Evolutionary conservation across 1,140 invertebrate genomes (phyloP), one percentile per base, ranked within the genome.

Genomic region (Euura saliciscinereae): DNA sequence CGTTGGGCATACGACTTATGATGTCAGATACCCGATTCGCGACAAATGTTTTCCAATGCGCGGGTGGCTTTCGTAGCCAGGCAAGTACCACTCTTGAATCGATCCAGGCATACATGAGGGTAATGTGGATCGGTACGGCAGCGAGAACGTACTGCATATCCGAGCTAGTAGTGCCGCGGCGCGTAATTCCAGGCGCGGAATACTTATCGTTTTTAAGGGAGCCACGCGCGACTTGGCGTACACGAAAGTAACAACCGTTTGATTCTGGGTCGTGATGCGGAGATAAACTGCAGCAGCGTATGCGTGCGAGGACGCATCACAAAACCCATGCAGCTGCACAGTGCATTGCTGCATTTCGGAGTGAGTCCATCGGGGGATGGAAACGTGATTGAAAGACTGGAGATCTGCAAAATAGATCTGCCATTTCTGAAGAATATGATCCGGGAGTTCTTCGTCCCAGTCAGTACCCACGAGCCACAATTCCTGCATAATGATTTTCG

Each of bases 1-100:
- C 44, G 8, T 68, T 44, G 4, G 64, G n/a, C 11, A 73, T 74
- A 5, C 74, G 4, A 65, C 77, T 70, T 71, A 82, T 80, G 66
- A 86, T 85, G 69, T 82, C 46, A 44, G 71, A 65, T 2, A 86
- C 79, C 59, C 82, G 70, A 74, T 88, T 85, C 4, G 76, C 76
- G 7, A 85, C 77, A 70, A 82, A 84, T 8, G 74, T 74, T 71
- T 82, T 78, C 71, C 74, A 78, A 4, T 65, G 68, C 6, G 72
- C 43, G 4, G 79, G 43, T 4, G 44, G 2, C 66, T 75, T 73
- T 11, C 69, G 43, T 7, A 87, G 73, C 85, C 85, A 86, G 28
- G 28, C 28, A 28, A 28, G 28, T 28, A 28, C 28, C 28, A 28
- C 28, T 28, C 0, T 28, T 28, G 28, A 28, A 28, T 28, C 28